These are phyloP conservation scores for Cryptoprocta ferox DNA, from an alignment of 2,797 vertebrate species.

Conservation along the genomic window DNA sequence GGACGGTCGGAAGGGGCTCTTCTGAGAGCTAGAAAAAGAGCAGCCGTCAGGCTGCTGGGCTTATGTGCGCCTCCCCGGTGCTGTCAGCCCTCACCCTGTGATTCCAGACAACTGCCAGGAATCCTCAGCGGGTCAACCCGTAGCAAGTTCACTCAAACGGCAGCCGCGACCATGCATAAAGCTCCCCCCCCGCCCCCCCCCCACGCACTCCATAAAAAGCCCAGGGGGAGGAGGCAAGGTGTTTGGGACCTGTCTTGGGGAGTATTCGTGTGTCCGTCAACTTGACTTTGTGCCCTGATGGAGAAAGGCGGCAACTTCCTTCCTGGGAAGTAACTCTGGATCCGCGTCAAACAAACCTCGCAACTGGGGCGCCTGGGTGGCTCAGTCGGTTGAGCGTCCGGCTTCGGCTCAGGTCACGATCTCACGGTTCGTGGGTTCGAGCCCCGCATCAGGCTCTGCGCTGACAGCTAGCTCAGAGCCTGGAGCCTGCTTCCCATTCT, in stretches of 20 bases:
- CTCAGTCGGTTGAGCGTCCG: too few relatives aligned
- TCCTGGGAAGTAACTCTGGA: background rate
- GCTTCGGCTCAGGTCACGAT: too few relatives aligned
- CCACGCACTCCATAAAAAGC: background rate
- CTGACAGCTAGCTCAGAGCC: too few relatives aligned
- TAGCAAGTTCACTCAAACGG: background rate
- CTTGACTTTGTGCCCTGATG: background rate
- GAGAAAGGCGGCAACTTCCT: background rate
- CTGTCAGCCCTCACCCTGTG: background rate
- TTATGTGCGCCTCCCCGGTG: background rate
- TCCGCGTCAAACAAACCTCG: background rate
- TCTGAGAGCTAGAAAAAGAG: background rate
- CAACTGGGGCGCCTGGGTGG: too few relatives aligned
- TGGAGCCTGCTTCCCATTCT: too few relatives aligned
- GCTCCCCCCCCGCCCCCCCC: accelerated
- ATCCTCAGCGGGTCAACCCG: background rate
- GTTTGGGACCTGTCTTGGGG: background rate
- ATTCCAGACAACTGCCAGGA: background rate
- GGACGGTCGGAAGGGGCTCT: background rate
- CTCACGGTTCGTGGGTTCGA: too few relatives aligned
- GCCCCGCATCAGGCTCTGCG: too few relatives aligned
- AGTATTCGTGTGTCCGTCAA: accelerated
- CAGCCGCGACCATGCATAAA: accelerated
- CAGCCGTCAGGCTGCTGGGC: background rate
- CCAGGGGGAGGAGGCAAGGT: accelerated